phyloP scores from a whole-genome alignment of 1,140 invertebrate species.

The Hylaeus anthracinus region DNA sequence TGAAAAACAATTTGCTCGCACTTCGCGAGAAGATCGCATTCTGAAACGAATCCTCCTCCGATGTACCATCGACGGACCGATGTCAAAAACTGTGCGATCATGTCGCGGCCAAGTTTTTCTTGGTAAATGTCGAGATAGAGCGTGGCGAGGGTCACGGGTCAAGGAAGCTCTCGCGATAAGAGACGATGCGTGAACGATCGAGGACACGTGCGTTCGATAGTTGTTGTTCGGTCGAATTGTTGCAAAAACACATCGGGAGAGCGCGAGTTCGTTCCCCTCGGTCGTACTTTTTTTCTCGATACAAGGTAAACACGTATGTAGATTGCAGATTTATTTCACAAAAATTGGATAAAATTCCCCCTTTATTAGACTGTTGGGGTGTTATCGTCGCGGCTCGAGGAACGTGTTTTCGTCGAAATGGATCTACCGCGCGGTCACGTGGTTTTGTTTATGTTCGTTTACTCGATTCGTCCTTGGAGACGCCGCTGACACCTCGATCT shows the following conservation, averaged over 20 bases:
- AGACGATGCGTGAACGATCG: background rate
- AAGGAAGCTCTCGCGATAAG: slow-evolving; percentile 20
- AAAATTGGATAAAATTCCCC: background rate
- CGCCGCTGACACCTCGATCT: slow-evolving; percentile 1
- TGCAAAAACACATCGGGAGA: background rate
- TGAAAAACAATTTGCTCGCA: background rate
- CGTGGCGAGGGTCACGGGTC: slow-evolving; percentile 4
- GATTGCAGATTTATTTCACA: background rate
- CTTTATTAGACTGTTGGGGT: background rate
- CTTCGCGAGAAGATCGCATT: background rate
- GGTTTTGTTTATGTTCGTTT: too few species aligned
- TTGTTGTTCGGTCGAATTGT: background rate
- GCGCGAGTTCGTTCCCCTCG: background rate
- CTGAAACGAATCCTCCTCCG: background rate
- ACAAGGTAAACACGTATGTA: background rate
- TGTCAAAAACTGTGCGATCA: background rate
- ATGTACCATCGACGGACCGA: background rate
- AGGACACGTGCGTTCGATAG: background rate
- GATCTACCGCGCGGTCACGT: too few species aligned
- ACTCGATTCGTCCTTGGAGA: background rate
- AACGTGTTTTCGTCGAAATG: too few species aligned
- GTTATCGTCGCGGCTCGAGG: background rate
- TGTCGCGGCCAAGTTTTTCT: background rate
- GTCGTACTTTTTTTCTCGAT: too few species aligned
- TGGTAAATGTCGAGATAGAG: background rate